Conservation (phyloP, 2,113 vertebrate genomes). For the Corydoras sp. region DNA sequence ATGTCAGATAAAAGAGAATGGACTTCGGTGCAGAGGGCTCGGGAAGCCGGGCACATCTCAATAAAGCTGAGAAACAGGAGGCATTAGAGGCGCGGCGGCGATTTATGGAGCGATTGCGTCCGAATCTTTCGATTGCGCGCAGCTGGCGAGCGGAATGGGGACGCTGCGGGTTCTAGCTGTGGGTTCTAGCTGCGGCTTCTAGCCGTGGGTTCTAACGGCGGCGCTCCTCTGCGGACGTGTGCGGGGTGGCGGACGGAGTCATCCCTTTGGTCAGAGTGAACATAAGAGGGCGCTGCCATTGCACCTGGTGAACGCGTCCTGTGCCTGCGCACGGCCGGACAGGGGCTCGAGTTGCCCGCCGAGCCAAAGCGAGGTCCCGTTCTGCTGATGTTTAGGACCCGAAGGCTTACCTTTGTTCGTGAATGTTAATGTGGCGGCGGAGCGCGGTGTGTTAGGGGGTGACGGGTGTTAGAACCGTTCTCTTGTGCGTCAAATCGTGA, state of each 20-base stretch:
- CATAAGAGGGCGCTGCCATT: constrained; percentile 81
- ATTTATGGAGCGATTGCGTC: not conserved
- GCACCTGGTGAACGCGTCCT: constrained; percentile 69
- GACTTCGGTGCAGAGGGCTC: not conserved
- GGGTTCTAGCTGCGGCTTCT: too few species aligned
- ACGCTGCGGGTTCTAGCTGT: too few species aligned
- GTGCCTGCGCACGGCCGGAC: constrained; percentile 60
- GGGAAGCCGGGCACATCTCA: constrained; percentile 3
- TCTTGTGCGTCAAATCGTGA: not conserved
- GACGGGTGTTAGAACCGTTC: too few species aligned
- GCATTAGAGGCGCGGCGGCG: not conserved
- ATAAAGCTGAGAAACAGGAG: not conserved
- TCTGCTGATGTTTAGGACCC: too few species aligned
- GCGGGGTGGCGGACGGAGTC: constrained; percentile 17
- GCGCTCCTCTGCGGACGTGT: too few species aligned
- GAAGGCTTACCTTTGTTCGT: too few species aligned
- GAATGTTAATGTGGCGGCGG: too few species aligned
- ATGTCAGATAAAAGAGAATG: too few species aligned
- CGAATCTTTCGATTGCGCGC: not conserved
- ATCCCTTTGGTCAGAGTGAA: constrained; percentile 71
- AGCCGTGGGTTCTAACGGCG: too few species aligned
- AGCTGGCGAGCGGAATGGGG: too few species aligned
- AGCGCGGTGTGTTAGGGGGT: too few species aligned
- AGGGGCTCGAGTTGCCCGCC: constrained; percentile 35
- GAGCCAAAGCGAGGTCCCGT: not conserved